These are phyloP conservation scores for Caenorhabditis wallacei DNA, from an alignment of 2,888 invertebrate genomes.

Conservation along the genomic window DNA sequence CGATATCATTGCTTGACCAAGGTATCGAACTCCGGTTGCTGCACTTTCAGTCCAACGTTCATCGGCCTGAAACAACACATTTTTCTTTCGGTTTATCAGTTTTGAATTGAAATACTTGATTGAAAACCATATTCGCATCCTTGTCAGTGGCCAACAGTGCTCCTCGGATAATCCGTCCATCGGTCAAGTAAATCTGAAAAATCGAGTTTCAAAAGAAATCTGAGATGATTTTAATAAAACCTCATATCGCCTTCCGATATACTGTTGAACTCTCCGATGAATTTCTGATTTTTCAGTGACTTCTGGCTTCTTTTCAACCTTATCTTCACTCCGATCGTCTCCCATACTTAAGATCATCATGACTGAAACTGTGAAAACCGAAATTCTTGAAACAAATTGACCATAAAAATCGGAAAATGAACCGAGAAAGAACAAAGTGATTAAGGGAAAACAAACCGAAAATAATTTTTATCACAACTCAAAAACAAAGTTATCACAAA, in stretches of 20 bases:
- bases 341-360: slow-evolving; percentile 10
- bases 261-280: slow-evolving; percentile 33
- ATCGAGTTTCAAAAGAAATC: not conserved
- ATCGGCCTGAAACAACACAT: slow-evolving; percentile 42
- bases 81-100: not conserved
- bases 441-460: not conserved
- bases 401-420: not conserved
- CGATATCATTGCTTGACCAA: slow-evolving; percentile 63
- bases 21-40: slow-evolving; percentile 9
- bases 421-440: not conserved
- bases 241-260: slow-evolving; percentile 46
- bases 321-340: slow-evolving; percentile 13
- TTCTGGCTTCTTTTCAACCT: not conserved
- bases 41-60: slow-evolving; percentile 45
- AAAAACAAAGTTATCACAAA: slow-evolving; percentile 25
- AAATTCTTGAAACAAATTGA: not conserved
- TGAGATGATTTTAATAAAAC: not conserved
- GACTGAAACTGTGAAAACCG: not conserved
- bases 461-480: slow-evolving; percentile 25
- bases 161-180: slow-evolving; percentile 62
- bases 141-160: slow-evolving; percentile 59
- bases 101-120: slow-evolving; percentile 50
- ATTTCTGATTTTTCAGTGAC: slow-evolving; percentile 20
- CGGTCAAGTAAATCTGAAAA: slow-evolving; percentile 55
- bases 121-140: slow-evolving; percentile 66